phyloP scores from a whole-genome alignment of 2,888 invertebrate genomes.

The Eilema caniola region DNA sequence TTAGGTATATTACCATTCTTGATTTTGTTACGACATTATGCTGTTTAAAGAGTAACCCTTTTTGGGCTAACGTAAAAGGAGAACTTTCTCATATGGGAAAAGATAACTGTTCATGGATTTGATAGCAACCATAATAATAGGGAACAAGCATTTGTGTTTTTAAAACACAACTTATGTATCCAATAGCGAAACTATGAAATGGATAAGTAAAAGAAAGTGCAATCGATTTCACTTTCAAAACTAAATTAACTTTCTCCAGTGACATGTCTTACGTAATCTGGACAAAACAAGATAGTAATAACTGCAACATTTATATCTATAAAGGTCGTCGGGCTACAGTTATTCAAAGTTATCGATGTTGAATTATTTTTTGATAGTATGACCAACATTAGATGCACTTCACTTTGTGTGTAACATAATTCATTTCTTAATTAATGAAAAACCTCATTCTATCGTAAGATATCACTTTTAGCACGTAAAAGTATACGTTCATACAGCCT shows the following conservation, averaged over 20 bases:
- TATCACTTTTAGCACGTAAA: not conserved
- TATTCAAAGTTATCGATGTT: slow-evolving; percentile 47
- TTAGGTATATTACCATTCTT: no score
- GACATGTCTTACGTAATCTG: slow-evolving; percentile 85
- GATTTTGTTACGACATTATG: not conserved
- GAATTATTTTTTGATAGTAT: slow-evolving; percentile 23
- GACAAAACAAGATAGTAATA: slow-evolving; percentile 81
- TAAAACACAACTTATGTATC: slow-evolving; percentile 59
- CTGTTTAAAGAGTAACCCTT: not conserved
- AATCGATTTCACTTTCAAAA: slow-evolving; percentile 87
- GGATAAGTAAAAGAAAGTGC: slow-evolving; percentile 85
- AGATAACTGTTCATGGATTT: not conserved
- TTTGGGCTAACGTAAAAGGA: not conserved
- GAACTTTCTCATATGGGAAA: not conserved
- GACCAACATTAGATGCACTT: slow-evolving; percentile 10
- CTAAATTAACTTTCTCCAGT: slow-evolving; percentile 87
- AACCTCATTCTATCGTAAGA: not conserved
- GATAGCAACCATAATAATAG: not conserved
- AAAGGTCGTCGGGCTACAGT: slow-evolving; percentile 74
- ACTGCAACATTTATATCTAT: slow-evolving; percentile 77
- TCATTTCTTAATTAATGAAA: not conserved
- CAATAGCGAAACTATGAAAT: slow-evolving; percentile 77
- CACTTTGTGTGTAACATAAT: not conserved
- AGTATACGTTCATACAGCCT: slow-evolving; percentile 42
- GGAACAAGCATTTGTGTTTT: slow-evolving; percentile 16